These are phyloP conservation scores for Zosterops hypoxanthus DNA, from an alignment of 2,113 vertebrate genomes.

Conservation along the genomic window DNA sequence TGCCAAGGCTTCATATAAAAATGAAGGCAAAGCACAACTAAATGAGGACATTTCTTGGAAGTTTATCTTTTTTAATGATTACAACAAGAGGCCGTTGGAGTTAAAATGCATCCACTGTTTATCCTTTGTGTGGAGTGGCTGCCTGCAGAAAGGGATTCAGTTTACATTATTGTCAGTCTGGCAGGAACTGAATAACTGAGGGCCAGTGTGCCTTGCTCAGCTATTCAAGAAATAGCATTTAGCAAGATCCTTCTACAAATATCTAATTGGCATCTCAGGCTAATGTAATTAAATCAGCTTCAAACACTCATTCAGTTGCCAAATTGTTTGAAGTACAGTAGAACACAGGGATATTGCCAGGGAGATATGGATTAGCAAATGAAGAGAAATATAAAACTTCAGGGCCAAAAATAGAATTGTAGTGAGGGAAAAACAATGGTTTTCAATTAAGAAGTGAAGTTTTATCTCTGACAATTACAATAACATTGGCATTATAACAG, in stretches of 20 bases:
- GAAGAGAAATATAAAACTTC: not conserved
- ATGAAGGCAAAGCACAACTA: not conserved
- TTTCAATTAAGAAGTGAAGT: not conserved
- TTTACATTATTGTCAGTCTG: slow-evolving; percentile 17
- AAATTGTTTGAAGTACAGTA: not conserved
- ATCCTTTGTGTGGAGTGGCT: not conserved
- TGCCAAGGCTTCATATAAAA: slow-evolving; percentile 12
- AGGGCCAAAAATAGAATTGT: not conserved
- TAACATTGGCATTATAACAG: not conserved
- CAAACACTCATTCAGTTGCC: not conserved
- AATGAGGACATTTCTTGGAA: not conserved
- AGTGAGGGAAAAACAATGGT: not conserved
- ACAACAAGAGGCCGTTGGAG: not conserved
- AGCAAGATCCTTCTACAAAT: slow-evolving; percentile 7
- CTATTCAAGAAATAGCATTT: not conserved
- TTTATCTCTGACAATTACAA: not conserved
- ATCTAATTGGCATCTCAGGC: not conserved
- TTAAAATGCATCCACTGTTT: not conserved
- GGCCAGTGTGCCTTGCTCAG: not conserved
- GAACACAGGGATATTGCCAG: not conserved
- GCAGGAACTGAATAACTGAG: not conserved
- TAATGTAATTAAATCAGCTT: slow-evolving; percentile 10
- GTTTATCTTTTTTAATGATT: not conserved
- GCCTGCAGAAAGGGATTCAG: not conserved
- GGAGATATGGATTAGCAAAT: not conserved